phyloP scores from a whole-genome alignment of 2,888 invertebrate species.

The Drosophila borealis region DNA sequence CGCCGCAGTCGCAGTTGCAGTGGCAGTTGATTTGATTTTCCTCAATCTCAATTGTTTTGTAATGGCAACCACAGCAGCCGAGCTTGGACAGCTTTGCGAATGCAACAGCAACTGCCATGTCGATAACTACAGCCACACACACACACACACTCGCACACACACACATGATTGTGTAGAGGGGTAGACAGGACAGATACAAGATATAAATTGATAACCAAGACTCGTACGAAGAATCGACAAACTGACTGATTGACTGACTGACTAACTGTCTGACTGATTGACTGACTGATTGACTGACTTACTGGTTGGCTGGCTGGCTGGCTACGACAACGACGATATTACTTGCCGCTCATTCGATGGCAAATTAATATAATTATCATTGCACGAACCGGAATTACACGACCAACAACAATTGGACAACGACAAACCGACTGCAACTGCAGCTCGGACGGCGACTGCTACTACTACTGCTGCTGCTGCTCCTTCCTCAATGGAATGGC shows the following conservation, averaged over 20 bases:
- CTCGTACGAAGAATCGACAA: constrained; percentile 46
- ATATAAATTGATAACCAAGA: constrained; percentile 64
- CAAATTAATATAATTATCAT: constrained; percentile 81
- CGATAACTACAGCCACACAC: constrained; percentile 9
- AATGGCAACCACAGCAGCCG: constrained; percentile 53
- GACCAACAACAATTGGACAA: constrained; percentile 66
- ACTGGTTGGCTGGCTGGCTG: background rate
- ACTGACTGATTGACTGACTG: constrained; percentile 27
- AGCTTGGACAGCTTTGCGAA: constrained; percentile 21
- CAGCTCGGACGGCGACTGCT: background rate
- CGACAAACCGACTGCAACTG: constrained; percentile 26
- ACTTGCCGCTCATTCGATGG: constrained; percentile 74
- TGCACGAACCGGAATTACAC: constrained; percentile 79
- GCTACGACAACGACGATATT: constrained; percentile 53
- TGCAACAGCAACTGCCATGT: constrained; percentile 34
- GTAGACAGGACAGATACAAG: constrained; percentile 6
- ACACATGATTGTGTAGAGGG: background rate
- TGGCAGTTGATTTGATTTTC: constrained; percentile 63
- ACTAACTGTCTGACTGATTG: constrained; percentile 12
- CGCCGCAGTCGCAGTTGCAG: constrained; percentile 18
- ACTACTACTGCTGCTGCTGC: constrained; percentile 3
- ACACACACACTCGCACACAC: constrained; percentile 9
- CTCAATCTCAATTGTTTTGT: constrained; percentile 78
- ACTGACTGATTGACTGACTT: constrained; percentile 12
- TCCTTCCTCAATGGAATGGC: constrained; percentile 49